Percentiles rank a stretch among this genome's conserved stretches.
These are phyloP conservation scores for Talpa occidentalis DNA, from an alignment of 2,113 vertebrate species.

Conservation along the genomic window DNA sequence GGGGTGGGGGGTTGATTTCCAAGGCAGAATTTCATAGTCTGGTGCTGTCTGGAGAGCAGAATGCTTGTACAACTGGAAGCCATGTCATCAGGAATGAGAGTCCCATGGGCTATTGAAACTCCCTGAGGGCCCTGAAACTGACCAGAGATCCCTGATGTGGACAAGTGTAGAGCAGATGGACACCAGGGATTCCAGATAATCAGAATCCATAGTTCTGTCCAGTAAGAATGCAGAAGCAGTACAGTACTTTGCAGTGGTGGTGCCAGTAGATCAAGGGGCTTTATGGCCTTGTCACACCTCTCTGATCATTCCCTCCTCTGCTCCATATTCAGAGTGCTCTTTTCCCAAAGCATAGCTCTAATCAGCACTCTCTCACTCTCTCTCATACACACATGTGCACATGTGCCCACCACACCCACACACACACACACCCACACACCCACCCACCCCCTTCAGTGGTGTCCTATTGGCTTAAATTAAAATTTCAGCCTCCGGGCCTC, in stretches of 20 bases:
- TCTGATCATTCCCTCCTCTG: neutral
- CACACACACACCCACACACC: neutral
- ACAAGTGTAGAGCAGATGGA: neutral
- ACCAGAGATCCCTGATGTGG: neutral
- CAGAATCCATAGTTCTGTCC: neutral
- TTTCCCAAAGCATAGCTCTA: neutral
- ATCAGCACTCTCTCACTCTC: neutral
- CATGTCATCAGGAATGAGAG: neutral
- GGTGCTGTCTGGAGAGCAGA: neutral
- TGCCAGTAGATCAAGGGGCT: neutral
- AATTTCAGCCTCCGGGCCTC: neutral
- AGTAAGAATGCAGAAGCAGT: neutral
- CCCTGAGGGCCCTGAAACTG: neutral
- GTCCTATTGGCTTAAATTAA: neutral
- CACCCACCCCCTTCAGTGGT: neutral
- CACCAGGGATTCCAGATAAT: neutral
- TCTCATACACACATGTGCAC: neutral
- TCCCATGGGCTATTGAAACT: neutral
- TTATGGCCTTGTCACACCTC: neutral
- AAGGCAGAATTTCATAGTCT: neutral
- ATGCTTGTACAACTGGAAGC: neutral
- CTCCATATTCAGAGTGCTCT: neutral
- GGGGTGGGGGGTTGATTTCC: slow-evolving; percentile 58
- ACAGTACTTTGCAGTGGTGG: accelerated
- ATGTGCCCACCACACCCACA: too few relatives aligned